These are phyloP conservation scores for Dolichomitus sp. DNA, from an alignment of 2,888 invertebrate genomes.

Conservation along the genomic window DNA sequence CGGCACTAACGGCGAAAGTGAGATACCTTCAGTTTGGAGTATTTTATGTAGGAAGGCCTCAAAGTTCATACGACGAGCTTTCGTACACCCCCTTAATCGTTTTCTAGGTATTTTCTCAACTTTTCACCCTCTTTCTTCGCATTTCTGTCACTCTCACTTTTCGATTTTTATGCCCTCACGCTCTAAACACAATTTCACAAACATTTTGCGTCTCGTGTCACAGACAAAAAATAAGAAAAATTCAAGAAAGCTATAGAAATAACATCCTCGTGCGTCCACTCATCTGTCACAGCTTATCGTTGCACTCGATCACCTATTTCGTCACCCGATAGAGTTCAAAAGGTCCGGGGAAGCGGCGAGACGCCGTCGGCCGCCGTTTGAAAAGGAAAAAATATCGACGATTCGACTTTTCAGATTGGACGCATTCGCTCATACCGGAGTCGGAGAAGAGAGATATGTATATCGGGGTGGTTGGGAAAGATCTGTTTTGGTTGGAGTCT, in stretches of 20 bases:
- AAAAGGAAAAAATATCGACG: slow-evolving; percentile 17
- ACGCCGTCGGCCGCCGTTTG: slow-evolving; percentile 28
- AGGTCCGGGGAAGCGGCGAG: slow-evolving; percentile 44
- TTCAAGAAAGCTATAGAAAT: slow-evolving; percentile 1
- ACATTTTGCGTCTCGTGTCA: slow-evolving; percentile 21
- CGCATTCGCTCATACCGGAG: slow-evolving; percentile 80
- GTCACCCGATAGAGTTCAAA: slow-evolving; percentile 63
- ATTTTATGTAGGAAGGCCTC: slow-evolving; percentile 84
- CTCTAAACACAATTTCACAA: slow-evolving; percentile 5
- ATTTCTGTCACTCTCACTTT: slow-evolving; percentile 19
- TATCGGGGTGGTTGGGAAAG: slow-evolving; percentile 82
- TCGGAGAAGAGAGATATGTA: slow-evolving; percentile 82
- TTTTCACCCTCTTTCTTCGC: slow-evolving; percentile 47
- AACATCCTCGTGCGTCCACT: slow-evolving; percentile 32
- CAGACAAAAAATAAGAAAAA: slow-evolving; percentile 15
- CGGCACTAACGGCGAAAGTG: slow-evolving; percentile 84
- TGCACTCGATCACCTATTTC: slow-evolving; percentile 62
- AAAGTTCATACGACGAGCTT: slow-evolving; percentile 84
- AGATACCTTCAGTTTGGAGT: slow-evolving; percentile 85
- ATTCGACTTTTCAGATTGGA: slow-evolving; percentile 80
- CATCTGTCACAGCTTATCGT: slow-evolving; percentile 49
- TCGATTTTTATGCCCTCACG: slow-evolving; percentile 14
- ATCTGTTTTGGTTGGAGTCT: slow-evolving; percentile 83
- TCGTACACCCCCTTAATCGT: slow-evolving; percentile 84
- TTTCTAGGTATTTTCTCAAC: slow-evolving; percentile 82